Conservation (phyloP, 2,888 invertebrate species). For the Steinernema hermaphroditum region DNA sequence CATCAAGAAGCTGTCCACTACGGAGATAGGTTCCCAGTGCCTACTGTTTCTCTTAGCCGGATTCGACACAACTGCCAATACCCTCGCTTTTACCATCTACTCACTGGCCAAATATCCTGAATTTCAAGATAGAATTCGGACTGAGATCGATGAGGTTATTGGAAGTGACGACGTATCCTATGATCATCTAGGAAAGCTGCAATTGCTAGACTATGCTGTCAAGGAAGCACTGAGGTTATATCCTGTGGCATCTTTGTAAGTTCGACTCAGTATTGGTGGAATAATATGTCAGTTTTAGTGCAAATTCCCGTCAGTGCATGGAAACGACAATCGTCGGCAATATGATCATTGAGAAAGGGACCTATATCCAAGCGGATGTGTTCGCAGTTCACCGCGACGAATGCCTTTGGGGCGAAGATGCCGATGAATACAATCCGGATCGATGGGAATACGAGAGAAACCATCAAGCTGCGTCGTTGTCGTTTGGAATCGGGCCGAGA, state of each 20-base stretch:
- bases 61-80: conserved; percentile 69
- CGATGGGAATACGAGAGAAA: conserved; percentile 9
- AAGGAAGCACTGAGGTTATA: conserved; percentile 41
- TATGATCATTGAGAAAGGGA: conserved; percentile 36
- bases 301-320: conserved; percentile 34
- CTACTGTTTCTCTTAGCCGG: conserved; percentile 35
- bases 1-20: conserved; percentile 23
- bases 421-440: conserved; percentile 37
- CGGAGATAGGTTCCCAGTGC: conserved; percentile 17
- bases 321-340: conserved; percentile 35
- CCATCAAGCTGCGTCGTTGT: conserved; percentile 8
- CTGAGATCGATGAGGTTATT: conserved; percentile 34
- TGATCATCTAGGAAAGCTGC: conserved; percentile 36
- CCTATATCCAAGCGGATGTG: conserved; percentile 31
- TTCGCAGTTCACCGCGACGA: conserved; percentile 36
- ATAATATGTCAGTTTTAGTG: conserved; percentile 26
- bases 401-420: conserved; percentile 37
- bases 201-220: conserved; percentile 39
- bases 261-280: neutral
- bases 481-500: conserved; percentile 8
- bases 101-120: conserved; percentile 41
- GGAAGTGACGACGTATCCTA: conserved; percentile 38
- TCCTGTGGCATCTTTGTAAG: conserved; percentile 41
- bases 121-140: conserved; percentile 35
- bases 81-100: conserved; percentile 68